Evolutionary conservation across 2,113 vertebrate species (phyloP).

Genomic region (Noctilio leporinus): DNA sequence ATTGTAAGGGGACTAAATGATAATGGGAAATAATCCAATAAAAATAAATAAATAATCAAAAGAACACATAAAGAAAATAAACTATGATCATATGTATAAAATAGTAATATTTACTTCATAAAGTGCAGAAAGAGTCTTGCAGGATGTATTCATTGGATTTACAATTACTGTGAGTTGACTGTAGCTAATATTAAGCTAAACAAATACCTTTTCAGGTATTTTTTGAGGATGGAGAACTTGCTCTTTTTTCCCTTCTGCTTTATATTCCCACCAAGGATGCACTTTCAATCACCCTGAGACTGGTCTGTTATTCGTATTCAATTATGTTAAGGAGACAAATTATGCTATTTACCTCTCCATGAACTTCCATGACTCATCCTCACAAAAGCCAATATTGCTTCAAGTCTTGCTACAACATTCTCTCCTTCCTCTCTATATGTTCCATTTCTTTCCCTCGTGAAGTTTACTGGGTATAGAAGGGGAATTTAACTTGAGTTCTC

Average conservation of each 20-base stretch:
- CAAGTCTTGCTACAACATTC: neutral
- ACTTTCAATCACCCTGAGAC: neutral
- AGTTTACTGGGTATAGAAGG: neutral
- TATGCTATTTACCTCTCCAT: neutral
- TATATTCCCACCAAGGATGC: neutral
- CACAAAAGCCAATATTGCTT: neutral
- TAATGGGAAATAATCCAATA: no score
- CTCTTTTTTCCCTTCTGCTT: neutral
- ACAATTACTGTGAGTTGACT: conserved; percentile 3
- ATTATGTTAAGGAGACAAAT: neutral
- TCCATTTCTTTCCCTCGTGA: neutral
- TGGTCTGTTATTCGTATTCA: neutral
- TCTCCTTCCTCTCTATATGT: neutral
- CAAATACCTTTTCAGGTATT: neutral
- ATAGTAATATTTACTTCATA: neutral
- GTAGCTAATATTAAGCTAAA: neutral
- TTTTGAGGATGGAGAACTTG: neutral
- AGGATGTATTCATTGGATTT: neutral
- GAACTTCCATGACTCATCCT: neutral
- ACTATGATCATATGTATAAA: neutral
- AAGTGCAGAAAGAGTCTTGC: neutral
- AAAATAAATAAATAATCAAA: no score
- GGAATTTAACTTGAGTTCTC: neutral
- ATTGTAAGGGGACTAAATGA: no score
- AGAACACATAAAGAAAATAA: neutral